These are phyloP conservation scores for Streptopelia turtur DNA, from an alignment of 2,797 vertebrate genomes.

Conservation along the genomic window DNA sequence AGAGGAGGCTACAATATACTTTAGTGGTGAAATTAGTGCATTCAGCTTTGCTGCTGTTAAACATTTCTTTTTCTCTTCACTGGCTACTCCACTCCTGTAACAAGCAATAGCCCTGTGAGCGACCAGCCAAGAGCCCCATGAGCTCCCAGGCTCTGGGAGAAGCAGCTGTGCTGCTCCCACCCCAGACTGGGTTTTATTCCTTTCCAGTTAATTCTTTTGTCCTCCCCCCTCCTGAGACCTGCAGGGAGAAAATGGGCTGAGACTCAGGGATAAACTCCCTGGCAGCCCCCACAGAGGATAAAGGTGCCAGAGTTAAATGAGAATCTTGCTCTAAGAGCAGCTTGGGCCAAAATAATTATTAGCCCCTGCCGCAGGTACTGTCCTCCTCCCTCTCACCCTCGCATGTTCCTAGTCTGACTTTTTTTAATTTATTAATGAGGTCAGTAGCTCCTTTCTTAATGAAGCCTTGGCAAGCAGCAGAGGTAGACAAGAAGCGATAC, in stretches of 20 bases:
- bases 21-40: background rate
- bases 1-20: background rate
- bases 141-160: background rate
- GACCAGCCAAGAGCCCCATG: background rate
- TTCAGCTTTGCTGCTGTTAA: background rate
- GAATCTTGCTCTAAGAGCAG: background rate
- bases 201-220: background rate
- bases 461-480: background rate
- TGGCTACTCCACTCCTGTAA: background rate
- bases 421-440: background rate
- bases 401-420: background rate
- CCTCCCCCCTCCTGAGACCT: background rate
- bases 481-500: background rate
- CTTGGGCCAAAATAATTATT: background rate
- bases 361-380: background rate
- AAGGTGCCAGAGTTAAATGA: background rate
- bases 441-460: background rate
- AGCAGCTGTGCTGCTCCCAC: background rate
- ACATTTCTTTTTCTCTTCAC: background rate
- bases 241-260: background rate
- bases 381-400: background rate
- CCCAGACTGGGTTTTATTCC: background rate
- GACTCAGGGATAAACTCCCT: background rate
- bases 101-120: background rate
- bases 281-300: background rate